A percentile compares a stretch with the other conserved stretches of the same genome.
These are phyloP conservation scores for Mechanitis mazaeus DNA, from an alignment of 2,888 invertebrate species.

Conservation along the genomic window DNA sequence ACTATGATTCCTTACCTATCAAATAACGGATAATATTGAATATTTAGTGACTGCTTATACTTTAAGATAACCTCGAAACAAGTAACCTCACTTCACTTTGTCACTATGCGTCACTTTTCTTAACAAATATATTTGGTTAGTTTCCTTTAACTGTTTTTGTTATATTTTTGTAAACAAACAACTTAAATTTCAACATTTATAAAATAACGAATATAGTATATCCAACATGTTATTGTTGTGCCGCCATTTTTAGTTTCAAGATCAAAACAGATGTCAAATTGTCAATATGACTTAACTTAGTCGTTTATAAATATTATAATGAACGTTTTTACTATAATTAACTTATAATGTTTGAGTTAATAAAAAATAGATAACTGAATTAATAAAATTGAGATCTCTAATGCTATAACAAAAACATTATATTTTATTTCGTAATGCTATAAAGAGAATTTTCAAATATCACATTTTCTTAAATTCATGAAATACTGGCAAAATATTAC, in stretches of 20 bases:
- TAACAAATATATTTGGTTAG: background rate
- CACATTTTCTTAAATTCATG: background rate
- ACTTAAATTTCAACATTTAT: constrained; percentile 15
- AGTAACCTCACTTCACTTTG: constrained; percentile 11
- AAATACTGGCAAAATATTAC: constrained; percentile 25
- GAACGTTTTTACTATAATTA: no score
- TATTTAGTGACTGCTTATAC: constrained; percentile 18
- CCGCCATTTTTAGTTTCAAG: constrained; percentile 26
- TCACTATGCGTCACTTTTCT: constrained; percentile 4
- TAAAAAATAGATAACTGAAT: no score
- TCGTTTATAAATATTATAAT: background rate
- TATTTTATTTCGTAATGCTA: no score
- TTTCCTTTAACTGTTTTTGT: background rate
- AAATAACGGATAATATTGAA: background rate
- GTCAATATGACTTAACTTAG: background rate
- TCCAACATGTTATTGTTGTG: constrained; percentile 30
- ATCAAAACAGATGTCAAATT: constrained; percentile 24
- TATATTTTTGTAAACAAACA: constrained; percentile 9
- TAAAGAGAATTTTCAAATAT: no score
- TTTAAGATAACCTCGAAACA: constrained; percentile 14
- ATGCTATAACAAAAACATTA: no score
- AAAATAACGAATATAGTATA: constrained; percentile 10
- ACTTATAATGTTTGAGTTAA: no score
- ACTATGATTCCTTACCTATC: constrained; percentile 1
- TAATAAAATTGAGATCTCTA: no score